A percentile compares a stretch with the other conserved stretches of the same genome.
Conservation (phyloP, 2,888 invertebrate species). For the Poecilus cupreus region DNA sequence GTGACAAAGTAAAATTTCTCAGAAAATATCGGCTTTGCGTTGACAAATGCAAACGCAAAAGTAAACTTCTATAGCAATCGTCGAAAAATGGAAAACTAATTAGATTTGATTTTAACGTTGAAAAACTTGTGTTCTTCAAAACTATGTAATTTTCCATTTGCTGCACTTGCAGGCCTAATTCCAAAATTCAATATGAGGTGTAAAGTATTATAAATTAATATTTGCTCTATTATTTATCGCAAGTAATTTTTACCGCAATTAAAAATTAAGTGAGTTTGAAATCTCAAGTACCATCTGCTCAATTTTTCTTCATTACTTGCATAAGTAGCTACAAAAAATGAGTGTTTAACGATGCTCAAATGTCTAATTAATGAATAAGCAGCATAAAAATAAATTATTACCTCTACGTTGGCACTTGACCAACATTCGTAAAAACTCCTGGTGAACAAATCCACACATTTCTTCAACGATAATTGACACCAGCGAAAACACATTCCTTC, state of each 20-base stretch:
- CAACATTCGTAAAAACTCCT: slow-evolving; percentile 25
- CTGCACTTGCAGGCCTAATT: too few species aligned
- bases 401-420: slow-evolving; percentile 28
- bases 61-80: too few species aligned
- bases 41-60: too few species aligned
- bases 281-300: background rate
- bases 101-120: too few species aligned
- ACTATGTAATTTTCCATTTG: too few species aligned
- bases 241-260: background rate
- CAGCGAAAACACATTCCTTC: background rate
- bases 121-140: too few species aligned
- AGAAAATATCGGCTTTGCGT: too few species aligned
- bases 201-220: too few species aligned
- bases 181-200: background rate
- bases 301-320: slow-evolving; percentile 27
- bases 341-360: slow-evolving; percentile 25
- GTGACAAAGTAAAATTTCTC: too few species aligned
- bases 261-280: slow-evolving; percentile 13
- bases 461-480: slow-evolving; percentile 34
- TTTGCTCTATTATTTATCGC: background rate
- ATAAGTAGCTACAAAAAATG: slow-evolving; percentile 24
- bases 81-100: too few species aligned
- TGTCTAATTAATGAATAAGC: slow-evolving; percentile 36
- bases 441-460: background rate
- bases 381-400: slow-evolving; percentile 42